phyloP scores from a whole-genome alignment of 2,888 invertebrate genomes.

The Holacanthella duospinosa region DNA sequence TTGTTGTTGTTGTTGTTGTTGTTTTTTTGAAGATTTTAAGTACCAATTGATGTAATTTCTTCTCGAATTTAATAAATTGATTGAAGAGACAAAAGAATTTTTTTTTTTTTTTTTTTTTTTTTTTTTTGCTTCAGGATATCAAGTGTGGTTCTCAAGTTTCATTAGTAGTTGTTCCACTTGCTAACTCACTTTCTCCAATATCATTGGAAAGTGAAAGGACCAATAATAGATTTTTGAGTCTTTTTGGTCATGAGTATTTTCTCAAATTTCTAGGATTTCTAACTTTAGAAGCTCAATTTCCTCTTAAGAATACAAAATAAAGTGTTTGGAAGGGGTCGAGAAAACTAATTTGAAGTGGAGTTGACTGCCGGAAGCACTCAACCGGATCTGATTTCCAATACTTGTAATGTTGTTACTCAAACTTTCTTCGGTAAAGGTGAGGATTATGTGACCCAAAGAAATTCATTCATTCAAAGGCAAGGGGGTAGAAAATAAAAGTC shows the following conservation, averaged over 20 bases:
- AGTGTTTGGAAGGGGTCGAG: background rate
- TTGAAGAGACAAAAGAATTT: no score
- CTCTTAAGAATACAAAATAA: background rate
- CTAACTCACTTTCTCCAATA: background rate
- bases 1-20: no score
- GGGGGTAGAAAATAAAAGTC: background rate
- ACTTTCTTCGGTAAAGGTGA: background rate
- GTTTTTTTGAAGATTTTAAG: no score
- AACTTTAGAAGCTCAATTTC: background rate
- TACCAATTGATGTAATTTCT: no score
- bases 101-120: no score
- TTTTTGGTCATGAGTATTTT: background rate
- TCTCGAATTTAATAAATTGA: no score
- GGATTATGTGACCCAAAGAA: slow-evolving; percentile 2
- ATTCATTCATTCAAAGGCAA: background rate
- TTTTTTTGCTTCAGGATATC: no score
- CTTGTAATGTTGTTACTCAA: background rate
- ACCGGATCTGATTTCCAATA: background rate
- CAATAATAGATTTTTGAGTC: background rate
- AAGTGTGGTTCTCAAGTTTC: no score
- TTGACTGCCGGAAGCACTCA: background rate
- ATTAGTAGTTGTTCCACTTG: no score
- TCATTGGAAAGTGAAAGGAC: no score
- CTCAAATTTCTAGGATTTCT: background rate
- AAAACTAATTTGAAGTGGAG: slow-evolving; percentile 1